phyloP scores from a whole-genome alignment of 1,140 invertebrate species.

The Tetraneura akinire region DNA sequence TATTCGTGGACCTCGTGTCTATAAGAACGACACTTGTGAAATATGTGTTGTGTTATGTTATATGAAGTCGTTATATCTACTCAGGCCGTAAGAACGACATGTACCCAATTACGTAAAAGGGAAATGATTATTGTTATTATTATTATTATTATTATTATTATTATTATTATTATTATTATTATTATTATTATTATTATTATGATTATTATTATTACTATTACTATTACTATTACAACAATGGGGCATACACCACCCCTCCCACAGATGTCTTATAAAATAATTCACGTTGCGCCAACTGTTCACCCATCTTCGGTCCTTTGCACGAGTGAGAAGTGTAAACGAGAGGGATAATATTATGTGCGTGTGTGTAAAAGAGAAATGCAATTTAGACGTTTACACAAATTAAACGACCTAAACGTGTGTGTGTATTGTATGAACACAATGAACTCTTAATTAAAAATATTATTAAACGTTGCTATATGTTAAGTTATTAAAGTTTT shows the following conservation, averaged over 20 bases:
- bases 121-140: conserved; percentile 41
- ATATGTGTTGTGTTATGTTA: no score
- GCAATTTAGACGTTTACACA: conserved; percentile 25
- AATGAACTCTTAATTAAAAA: conserved; percentile 40
- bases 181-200: not conserved
- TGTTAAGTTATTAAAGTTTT: conserved; percentile 24
- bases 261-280: conserved; percentile 44
- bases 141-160: conserved; percentile 15
- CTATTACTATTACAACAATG: not conserved
- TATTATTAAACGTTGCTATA: not conserved
- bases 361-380: not conserved
- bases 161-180: conserved; percentile 24
- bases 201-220: no score
- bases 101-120: conserved; percentile 47
- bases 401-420: conserved; percentile 17
- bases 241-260: not conserved
- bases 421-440: not conserved
- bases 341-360: not conserved
- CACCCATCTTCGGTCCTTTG: not conserved
- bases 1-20: not conserved
- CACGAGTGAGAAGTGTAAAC: not conserved
- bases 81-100: not conserved
- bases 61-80: conserved; percentile 38
- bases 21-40: not conserved
- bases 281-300: conserved; percentile 32